phyloP scores from a whole-genome alignment of 1,140 invertebrate species.

The Drosophila ogumai region DNA sequence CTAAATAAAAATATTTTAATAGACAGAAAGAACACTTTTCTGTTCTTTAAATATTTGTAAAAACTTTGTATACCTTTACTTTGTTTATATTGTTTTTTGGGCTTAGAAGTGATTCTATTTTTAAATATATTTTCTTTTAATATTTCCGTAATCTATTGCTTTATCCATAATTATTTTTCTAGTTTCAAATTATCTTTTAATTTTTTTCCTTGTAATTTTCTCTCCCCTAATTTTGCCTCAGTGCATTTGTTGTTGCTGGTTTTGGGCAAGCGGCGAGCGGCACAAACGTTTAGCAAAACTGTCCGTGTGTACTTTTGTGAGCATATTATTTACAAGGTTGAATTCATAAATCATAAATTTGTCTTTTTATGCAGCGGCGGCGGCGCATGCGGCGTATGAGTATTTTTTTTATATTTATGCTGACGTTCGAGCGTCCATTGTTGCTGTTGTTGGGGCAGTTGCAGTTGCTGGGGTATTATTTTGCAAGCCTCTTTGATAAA shows the following conservation, averaged over 20 bases:
- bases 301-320: slow-evolving; percentile 70
- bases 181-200: neutral
- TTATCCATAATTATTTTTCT: neutral
- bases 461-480: slow-evolving; percentile 22
- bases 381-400: slow-evolving; percentile 70
- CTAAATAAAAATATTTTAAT: no score
- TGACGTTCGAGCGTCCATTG: slow-evolving; percentile 69
- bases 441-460: slow-evolving; percentile 15
- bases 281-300: slow-evolving; percentile 55
- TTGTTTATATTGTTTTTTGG: no score
- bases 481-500: slow-evolving; percentile 76
- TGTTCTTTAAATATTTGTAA: neutral
- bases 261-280: slow-evolving; percentile 40
- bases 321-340: slow-evolving; percentile 84
- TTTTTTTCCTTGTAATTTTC: neutral
- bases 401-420: slow-evolving; percentile 66
- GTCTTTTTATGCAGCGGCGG: slow-evolving; percentile 77
- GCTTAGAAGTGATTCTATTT: neutral
- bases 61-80: no score
- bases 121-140: neutral
- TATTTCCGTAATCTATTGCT: neutral
- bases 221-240: neutral
- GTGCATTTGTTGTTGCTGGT: slow-evolving; percentile 33
- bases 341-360: slow-evolving; percentile 84
- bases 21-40: no score